Conservation (phyloP, 2,888 invertebrate species). For the Petrolisthes manimaculis region DNA sequence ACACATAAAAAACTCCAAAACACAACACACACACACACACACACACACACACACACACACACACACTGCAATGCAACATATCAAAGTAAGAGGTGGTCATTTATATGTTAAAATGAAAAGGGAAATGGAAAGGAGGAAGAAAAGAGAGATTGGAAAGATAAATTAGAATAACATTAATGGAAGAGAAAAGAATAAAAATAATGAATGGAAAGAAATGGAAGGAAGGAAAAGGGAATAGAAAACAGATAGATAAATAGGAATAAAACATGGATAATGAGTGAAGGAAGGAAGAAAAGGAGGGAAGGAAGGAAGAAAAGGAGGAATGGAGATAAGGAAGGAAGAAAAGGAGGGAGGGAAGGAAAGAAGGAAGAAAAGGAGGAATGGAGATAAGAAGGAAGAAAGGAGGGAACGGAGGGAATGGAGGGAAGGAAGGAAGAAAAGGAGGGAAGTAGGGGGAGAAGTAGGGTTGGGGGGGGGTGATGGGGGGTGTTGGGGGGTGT, state of each 20-base stretch:
- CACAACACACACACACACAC: too few relatives aligned
- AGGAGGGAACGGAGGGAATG: background rate
- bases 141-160: background rate
- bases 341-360: background rate
- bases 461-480: background rate
- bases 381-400: background rate
- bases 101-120: too few relatives aligned
- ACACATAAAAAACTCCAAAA: too few relatives aligned
- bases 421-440: background rate
- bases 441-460: background rate
- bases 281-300: slow-evolving; percentile 21
- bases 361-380: slow-evolving; percentile 4
- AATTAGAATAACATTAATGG: background rate
- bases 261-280: background rate
- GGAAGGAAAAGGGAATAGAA: background rate
- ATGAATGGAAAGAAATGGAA: background rate
- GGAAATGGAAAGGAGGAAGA: background rate
- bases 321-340: background rate
- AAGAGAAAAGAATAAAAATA: background rate
- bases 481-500: background rate
- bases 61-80: too few relatives aligned
- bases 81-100: too few relatives aligned
- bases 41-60: too few relatives aligned
- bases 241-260: background rate
- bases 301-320: background rate